Evolutionary conservation across 2,797 vertebrate species (phyloP).

Genomic region (Chelonia mydas): DNA sequence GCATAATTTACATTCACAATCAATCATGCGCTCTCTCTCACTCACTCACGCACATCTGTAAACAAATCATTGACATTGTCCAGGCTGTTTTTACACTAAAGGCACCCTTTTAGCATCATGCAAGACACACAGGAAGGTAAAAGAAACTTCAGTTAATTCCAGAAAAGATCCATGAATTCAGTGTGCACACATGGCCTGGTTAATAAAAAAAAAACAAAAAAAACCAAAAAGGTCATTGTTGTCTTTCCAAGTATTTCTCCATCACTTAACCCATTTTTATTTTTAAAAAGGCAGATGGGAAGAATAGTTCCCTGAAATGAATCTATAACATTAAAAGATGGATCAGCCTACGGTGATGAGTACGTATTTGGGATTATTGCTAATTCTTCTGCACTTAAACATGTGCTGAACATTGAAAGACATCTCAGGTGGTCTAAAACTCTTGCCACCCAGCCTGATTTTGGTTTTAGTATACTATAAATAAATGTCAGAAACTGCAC

Average conservation of each 20-base stretch:
- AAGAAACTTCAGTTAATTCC: not conserved
- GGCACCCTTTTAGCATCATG: not conserved
- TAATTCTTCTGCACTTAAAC: constrained; percentile 37
- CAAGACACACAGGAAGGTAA: not conserved
- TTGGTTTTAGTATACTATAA: constrained; percentile 51
- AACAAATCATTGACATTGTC: not conserved
- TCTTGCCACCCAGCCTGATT: constrained; percentile 48
- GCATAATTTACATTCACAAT: not conserved
- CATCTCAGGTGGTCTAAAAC: constrained; percentile 57
- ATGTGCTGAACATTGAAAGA: constrained; percentile 59
- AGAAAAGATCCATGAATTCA: not conserved
- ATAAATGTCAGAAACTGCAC: constrained; percentile 47
- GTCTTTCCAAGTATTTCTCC: constrained; percentile 1
- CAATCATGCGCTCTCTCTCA: not conserved
- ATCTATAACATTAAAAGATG: constrained; percentile 7
- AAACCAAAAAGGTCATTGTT: not conserved
- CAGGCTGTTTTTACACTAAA: fast-evolving
- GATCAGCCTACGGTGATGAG: constrained; percentile 38
- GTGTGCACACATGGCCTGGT: fast-evolving
- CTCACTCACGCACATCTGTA: not conserved
- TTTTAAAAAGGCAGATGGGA: not conserved
- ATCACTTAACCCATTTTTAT: not conserved
- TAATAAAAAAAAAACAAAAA: constrained; percentile 7
- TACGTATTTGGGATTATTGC: constrained; percentile 34
- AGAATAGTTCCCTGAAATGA: constrained; percentile 16